Evolutionary conservation across 2,888 invertebrate genomes (phyloP), one percentile per base, ranked within the genome.

Genomic region (Diplolepis rosae): DNA sequence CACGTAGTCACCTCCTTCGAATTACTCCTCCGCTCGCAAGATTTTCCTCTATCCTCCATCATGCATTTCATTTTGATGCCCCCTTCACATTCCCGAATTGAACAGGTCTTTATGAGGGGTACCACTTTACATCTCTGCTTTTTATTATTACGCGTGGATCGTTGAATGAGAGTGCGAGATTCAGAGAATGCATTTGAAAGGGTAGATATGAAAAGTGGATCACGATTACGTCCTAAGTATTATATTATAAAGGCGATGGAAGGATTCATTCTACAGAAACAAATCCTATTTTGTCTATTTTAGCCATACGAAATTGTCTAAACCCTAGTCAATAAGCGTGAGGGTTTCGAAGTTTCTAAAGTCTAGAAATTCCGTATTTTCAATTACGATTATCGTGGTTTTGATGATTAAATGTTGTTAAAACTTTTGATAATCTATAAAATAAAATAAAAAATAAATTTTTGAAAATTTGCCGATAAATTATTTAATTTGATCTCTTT

Each of bases 91-190:
- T 81, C 82, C 75, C 76, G 80, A 81, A 84, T 86, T 82, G 83
- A 85, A 83, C 83, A 82, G 82, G 82, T 82, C 83, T 87, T 87
- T 86, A 85, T 85, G 83, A 83, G 76, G 78, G 79, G 77, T 79
- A 79, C 82, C 80, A 80, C 84, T 85, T 87, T 86, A 85, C 86
- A 77, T 79, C 79, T 51, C 72, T 73, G 82, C 81, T 83, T 82
- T 79, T 79, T 77, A 79, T 83, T 84, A 87, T 87, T 85, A 84
- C 82, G 85, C 84, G 85, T 83, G 84, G 85, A 86, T 83, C 84
- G 83, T 80, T 81, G 81, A 77, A 74, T 69, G 70, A 68, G 68
- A 56, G 68, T 56, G 66, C 61, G 70, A 71, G 61, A 71, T 61
- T 18, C 24, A 24, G 70, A 73, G 71, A 66, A 71, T 61, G 71